Evolutionary conservation across 2,113 vertebrate genomes (phyloP).

Genomic region (Craseonycteris thonglongyai): DNA sequence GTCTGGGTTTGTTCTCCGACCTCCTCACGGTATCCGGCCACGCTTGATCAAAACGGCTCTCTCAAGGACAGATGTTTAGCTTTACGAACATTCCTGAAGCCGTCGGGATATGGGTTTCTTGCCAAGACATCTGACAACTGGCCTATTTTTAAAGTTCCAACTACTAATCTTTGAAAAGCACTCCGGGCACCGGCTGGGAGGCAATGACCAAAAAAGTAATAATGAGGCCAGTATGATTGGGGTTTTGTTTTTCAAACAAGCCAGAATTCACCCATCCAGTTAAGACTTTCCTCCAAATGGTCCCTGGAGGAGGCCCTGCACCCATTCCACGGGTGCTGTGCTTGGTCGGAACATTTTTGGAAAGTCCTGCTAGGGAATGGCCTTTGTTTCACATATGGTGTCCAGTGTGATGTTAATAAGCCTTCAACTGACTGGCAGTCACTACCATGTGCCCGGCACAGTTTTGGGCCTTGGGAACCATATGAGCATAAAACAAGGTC

Average conservation of each 20-base stretch:
- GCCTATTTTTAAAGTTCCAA: slow-evolving; percentile 37
- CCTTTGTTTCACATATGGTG: not conserved
- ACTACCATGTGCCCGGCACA: not conserved
- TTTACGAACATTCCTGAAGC: slow-evolving; percentile 31
- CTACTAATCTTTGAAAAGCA: slow-evolving; percentile 23
- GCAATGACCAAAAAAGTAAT: not conserved
- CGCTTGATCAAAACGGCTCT: not conserved
- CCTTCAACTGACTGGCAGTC: not conserved
- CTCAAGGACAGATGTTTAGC: slow-evolving; percentile 6
- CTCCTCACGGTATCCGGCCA: not conserved
- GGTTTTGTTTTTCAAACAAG: not conserved
- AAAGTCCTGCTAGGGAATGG: not conserved
- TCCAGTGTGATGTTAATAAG: not conserved
- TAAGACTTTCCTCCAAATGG: not conserved
- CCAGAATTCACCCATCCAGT: slow-evolving; percentile 1
- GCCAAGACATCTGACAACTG: slow-evolving; percentile 58
- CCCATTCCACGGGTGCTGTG: not conserved
- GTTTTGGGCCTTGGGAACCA: not conserved
- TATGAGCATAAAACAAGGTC: not conserved
- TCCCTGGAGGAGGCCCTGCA: not conserved
- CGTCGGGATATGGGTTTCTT: not conserved
- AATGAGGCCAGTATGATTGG: not conserved
- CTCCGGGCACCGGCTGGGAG: not conserved
- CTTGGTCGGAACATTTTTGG: not conserved
- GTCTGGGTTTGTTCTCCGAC: not conserved